A percentile compares a stretch with the other conserved stretches of the same genome.
Evolutionary conservation across 2,888 invertebrate genomes (phyloP).

Genomic region (Torymus texanus): DNA sequence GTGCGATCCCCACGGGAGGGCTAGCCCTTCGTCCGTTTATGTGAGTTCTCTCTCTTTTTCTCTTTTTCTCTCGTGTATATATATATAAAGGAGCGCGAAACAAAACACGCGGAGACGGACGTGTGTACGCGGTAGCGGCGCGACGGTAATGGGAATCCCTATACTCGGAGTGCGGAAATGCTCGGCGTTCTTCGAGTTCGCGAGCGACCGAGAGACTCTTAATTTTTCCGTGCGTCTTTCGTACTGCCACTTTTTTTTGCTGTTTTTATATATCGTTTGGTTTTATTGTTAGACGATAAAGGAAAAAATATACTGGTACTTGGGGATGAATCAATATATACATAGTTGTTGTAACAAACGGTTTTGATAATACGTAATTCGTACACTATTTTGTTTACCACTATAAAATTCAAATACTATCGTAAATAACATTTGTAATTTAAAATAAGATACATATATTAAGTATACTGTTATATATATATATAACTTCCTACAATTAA

Average conservation of each 20-base stretch:
- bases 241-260: neutral
- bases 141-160: constrained; percentile 62
- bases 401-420: too few relatives aligned
- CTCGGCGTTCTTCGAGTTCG: constrained; percentile 43
- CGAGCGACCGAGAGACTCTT: neutral
- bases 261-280: neutral
- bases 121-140: too few relatives aligned
- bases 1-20: constrained; percentile 72
- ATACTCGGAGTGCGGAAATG: constrained; percentile 40
- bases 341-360: too few relatives aligned
- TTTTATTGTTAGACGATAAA: too few relatives aligned
- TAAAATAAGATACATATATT: too few relatives aligned
- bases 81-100: constrained; percentile 61
- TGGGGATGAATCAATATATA: too few relatives aligned
- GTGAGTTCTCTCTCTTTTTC: constrained; percentile 53
- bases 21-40: constrained; percentile 63
- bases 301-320: too few relatives aligned
- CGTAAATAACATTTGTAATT: too few relatives aligned
- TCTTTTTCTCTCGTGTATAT: neutral
- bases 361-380: too few relatives aligned
- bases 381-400: too few relatives aligned
- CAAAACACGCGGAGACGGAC: constrained; percentile 66
- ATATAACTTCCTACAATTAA: too few relatives aligned
- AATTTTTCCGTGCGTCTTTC: constrained; percentile 29
- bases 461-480: too few relatives aligned